Percentiles rank a stretch among this genome's conserved stretches.
phyloP scores from a whole-genome alignment of 2,888 invertebrate genomes.

The Aphrophora alni region DNA sequence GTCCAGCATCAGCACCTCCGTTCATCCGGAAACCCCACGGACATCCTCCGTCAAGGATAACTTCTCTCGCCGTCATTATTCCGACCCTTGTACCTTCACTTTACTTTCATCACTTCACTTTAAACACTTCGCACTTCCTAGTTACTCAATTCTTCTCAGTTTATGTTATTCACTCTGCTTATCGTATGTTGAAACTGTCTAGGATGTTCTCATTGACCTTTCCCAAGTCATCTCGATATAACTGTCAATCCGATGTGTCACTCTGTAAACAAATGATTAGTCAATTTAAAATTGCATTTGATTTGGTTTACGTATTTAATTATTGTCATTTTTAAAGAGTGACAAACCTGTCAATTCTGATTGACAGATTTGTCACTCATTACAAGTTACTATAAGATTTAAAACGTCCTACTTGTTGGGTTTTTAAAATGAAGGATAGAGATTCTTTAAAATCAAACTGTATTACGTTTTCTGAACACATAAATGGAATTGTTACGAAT shows the following conservation, averaged over 20 bases:
- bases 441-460: too few relatives aligned
- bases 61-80: slow-evolving; percentile 72
- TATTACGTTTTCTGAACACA: too few relatives aligned
- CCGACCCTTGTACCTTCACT: background rate
- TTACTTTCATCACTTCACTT: slow-evolving; percentile 3
- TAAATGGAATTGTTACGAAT: too few relatives aligned
- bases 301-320: background rate
- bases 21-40: slow-evolving; percentile 92
- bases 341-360: too few relatives aligned
- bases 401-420: too few relatives aligned
- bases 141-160: background rate
- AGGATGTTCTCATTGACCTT: background rate
- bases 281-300: too few relatives aligned
- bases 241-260: background rate
- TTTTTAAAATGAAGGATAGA: too few relatives aligned
- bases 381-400: too few relatives aligned
- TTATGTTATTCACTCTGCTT: background rate
- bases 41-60: slow-evolving; percentile 79
- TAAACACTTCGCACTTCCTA: background rate
- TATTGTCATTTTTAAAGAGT: too few relatives aligned
- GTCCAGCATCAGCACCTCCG: slow-evolving; percentile 80
- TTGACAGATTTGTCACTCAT: too few relatives aligned
- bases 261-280: background rate
- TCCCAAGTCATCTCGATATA: background rate
- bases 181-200: background rate